Evolutionary conservation across 1,140 invertebrate genomes (phyloP).

Genomic region (Dendrolimus punctatus): DNA sequence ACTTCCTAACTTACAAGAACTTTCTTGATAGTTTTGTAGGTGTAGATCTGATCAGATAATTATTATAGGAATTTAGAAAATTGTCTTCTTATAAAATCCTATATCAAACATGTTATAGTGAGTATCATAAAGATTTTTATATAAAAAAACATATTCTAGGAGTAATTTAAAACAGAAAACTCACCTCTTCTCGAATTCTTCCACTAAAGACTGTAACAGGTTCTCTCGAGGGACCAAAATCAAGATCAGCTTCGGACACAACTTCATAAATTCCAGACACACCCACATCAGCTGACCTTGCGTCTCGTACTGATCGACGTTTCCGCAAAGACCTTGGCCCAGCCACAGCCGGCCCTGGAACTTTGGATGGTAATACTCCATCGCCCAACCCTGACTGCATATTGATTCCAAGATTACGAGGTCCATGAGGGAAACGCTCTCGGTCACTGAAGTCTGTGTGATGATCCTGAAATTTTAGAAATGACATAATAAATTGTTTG

Average conservation of each 20-base stretch:
- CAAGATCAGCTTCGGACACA: conserved; percentile 92
- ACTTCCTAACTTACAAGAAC: too few relatives aligned
- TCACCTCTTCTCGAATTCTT: conserved; percentile 86
- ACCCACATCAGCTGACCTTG: conserved; percentile 86
- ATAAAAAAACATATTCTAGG: not conserved
- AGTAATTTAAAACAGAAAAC: not conserved
- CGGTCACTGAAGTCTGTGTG: conserved; percentile 72
- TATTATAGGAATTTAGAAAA: too few relatives aligned
- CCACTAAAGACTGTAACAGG: conserved; percentile 91
- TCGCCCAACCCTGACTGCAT: conserved; percentile 40
- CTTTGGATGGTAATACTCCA: conserved; percentile 39
- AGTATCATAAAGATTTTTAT: too few relatives aligned
- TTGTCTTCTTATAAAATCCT: too few relatives aligned
- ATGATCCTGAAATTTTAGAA: conserved; percentile 66
- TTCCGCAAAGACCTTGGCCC: conserved; percentile 72
- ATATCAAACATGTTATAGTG: too few relatives aligned
- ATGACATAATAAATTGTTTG: not conserved
- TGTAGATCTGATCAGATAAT: too few relatives aligned
- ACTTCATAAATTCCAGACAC: conserved; percentile 91
- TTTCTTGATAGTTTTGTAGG: too few relatives aligned
- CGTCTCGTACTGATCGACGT: conserved; percentile 80
- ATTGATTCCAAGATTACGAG: conserved; percentile 78
- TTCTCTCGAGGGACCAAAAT: conserved; percentile 89
- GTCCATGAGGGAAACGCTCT: conserved; percentile 88
- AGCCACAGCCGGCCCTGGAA: conserved; percentile 69